A percentile compares a stretch with the other conserved stretches of the same genome.
Conservation (phyloP, 2,113 vertebrate genomes). For the Oceanites oceanicus region DNA sequence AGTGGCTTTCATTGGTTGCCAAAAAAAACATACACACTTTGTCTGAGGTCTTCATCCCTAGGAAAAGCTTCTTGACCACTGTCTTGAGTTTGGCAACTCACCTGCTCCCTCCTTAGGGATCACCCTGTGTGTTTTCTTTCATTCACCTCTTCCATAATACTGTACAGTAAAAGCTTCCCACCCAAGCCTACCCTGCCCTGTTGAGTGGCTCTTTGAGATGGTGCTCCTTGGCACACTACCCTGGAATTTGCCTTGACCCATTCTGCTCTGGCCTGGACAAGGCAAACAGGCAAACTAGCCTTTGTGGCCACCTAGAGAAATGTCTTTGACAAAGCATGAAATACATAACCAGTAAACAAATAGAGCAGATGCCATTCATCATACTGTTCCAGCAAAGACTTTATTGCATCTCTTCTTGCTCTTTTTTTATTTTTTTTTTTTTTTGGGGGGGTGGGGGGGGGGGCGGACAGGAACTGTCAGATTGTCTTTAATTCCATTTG, state of each 20-base stretch:
- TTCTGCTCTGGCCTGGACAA: background rate
- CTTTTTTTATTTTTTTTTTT: background rate
- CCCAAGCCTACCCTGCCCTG: background rate
- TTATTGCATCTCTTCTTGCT: background rate
- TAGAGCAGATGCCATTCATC: background rate
- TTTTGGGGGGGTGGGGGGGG: rapidly evolving
- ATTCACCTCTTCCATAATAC: background rate
- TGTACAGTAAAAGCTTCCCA: background rate
- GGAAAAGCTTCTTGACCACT: background rate
- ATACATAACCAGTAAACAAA: background rate
- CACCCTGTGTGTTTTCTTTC: background rate
- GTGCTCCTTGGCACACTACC: background rate
- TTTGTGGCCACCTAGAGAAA: background rate
- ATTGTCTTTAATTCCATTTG: background rate
- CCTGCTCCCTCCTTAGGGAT: background rate
- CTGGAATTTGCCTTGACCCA: background rate
- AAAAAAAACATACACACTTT: background rate
- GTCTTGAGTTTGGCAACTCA: background rate
- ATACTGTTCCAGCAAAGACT: background rate
- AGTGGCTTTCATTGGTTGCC: rapidly evolving
- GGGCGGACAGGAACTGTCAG: background rate
- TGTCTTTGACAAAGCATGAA: background rate
- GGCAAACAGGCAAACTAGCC: background rate
- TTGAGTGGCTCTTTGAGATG: background rate
- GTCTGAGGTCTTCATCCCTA: background rate